Evolutionary conservation across 1,140 invertebrate genomes (phyloP).

Genomic region (Chrysomallon squamiferum): DNA sequence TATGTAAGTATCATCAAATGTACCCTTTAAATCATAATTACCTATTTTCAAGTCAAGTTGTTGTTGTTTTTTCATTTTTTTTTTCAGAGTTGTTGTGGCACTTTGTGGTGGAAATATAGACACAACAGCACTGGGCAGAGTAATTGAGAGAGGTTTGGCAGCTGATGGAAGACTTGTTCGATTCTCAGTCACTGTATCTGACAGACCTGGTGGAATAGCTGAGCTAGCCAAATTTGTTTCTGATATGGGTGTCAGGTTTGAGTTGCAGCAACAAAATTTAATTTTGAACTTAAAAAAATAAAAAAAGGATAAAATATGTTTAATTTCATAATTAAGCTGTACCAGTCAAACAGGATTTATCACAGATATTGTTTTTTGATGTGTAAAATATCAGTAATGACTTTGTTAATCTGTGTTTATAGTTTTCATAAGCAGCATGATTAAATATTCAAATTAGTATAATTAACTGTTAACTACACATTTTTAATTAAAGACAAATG

Average conservation of each 20-base stretch:
- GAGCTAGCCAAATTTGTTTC: conserved; percentile 81
- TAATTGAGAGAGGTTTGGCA: conserved; percentile 86
- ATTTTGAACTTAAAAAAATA: too few relatives aligned
- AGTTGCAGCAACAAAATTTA: too few relatives aligned
- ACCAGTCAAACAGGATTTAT: background rate
- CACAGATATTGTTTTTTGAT: background rate
- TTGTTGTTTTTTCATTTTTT: too few relatives aligned
- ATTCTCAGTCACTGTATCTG: conserved; percentile 85
- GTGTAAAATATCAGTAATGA: background rate
- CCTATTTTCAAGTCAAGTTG: too few relatives aligned
- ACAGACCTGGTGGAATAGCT: conserved; percentile 84
- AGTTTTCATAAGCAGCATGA: too few relatives aligned
- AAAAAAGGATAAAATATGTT: background rate
- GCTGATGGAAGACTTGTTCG: conserved; percentile 86
- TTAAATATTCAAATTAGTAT: too few relatives aligned
- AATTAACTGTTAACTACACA: too few relatives aligned
- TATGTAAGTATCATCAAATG: too few relatives aligned
- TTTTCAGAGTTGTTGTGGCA: conserved; percentile 77
- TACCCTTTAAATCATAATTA: too few relatives aligned
- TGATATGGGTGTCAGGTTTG: conserved; percentile 75
- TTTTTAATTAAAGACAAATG: too few relatives aligned
- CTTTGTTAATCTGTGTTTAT: too few relatives aligned
- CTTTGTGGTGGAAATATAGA: conserved; percentile 94
- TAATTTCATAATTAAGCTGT: background rate
- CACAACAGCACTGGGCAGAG: conserved; percentile 86